Conservation (phyloP, 2,113 vertebrate species). For the Gopherus flavomarginatus region DNA sequence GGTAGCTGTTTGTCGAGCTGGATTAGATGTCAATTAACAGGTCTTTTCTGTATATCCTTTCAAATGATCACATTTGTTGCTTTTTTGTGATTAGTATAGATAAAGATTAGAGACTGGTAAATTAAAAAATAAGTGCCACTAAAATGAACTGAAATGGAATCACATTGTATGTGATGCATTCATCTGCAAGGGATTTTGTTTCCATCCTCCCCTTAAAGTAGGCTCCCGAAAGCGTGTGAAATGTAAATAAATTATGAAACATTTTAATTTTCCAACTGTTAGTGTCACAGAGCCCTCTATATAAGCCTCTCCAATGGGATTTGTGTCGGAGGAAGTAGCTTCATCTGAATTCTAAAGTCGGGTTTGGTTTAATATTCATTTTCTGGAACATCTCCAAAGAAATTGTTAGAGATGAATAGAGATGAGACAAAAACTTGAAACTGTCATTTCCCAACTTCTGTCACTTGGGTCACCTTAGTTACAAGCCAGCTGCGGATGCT, state of each 20-base stretch:
- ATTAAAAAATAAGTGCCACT: conserved; percentile 18
- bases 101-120: conserved; percentile 31
- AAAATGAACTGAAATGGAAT: conserved; percentile 30
- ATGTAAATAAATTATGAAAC: conserved; percentile 65
- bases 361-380: conserved; percentile 45
- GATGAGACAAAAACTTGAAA: conserved; percentile 36
- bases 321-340: conserved; percentile 23
- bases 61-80: not conserved
- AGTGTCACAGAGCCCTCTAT: conserved; percentile 38
- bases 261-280: conserved; percentile 59
- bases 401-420: conserved; percentile 28
- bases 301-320: conserved; percentile 32
- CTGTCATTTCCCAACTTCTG: conserved; percentile 1
- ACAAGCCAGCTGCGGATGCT: not conserved
- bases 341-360: conserved; percentile 61
- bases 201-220: not conserved
- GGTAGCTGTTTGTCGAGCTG: conserved; percentile 6
- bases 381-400: conserved; percentile 61
- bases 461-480: not conserved
- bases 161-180: not conserved
- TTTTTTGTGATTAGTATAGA: conserved; percentile 41
- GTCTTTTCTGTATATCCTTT: conserved; percentile 16
- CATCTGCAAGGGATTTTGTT: conserved; percentile 37
- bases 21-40: conserved; percentile 42
- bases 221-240: not conserved